Percentiles rank a stretch among this genome's conserved stretches.
phyloP scores from a whole-genome alignment of 2,888 invertebrate genomes.

The Brachycybe producta region DNA sequence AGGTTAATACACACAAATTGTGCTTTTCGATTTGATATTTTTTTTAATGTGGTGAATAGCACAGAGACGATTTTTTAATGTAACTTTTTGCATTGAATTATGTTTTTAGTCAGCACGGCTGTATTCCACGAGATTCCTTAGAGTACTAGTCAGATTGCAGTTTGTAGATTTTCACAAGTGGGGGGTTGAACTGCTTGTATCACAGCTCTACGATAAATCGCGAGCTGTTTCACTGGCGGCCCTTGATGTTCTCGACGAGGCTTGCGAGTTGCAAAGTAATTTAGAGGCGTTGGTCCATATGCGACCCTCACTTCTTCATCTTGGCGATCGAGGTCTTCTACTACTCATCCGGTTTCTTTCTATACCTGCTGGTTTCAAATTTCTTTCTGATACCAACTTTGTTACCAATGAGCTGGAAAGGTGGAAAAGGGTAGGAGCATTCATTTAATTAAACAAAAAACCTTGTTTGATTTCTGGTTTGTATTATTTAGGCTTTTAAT shows the following conservation, averaged over 20 bases:
- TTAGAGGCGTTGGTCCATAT: slow-evolving; percentile 61
- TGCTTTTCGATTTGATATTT: background rate
- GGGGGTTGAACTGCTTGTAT: slow-evolving; percentile 72
- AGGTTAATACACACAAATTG: no score
- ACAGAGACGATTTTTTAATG: background rate
- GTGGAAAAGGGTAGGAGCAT: slow-evolving; percentile 57
- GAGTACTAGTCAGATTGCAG: slow-evolving; percentile 66
- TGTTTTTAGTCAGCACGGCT: slow-evolving; percentile 41
- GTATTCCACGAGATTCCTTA: slow-evolving; percentile 83
- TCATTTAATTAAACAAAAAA: slow-evolving; percentile 1
- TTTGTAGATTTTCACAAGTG: slow-evolving; percentile 52
- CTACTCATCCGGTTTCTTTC: slow-evolving; percentile 63
- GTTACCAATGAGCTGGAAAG: slow-evolving; percentile 59
- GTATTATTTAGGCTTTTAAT: slow-evolving; percentile 13
- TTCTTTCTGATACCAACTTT: slow-evolving; percentile 47
- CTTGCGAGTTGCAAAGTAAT: slow-evolving; percentile 72
- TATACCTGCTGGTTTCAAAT: slow-evolving; percentile 52
- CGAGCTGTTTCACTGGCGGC: slow-evolving; percentile 67
- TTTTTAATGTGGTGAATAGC: background rate
- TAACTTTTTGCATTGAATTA: slow-evolving; percentile 21
- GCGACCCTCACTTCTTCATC: slow-evolving; percentile 50
- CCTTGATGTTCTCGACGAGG: slow-evolving; percentile 72
- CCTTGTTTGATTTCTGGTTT: background rate
- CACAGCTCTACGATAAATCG: slow-evolving; percentile 71
- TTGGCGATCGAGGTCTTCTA: slow-evolving; percentile 65